phyloP scores from a whole-genome alignment of 2,888 invertebrate species.

The Rhorus exstirpatorius region DNA sequence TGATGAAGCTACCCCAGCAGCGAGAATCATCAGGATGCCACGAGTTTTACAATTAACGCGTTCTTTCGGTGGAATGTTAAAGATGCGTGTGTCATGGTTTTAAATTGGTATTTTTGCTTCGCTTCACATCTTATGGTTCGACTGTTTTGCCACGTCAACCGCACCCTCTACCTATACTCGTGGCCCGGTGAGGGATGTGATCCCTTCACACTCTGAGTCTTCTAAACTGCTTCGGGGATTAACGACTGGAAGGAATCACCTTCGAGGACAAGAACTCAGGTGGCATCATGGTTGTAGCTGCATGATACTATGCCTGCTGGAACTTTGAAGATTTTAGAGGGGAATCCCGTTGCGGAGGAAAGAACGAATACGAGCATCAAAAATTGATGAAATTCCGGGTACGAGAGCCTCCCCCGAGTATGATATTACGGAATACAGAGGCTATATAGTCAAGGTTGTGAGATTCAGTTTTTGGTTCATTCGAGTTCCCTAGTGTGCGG shows the following conservation, averaged over 20 bases:
- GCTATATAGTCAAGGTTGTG: conserved; percentile 37
- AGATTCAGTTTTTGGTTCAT: conserved; percentile 40
- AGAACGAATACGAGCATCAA: conserved; percentile 43
- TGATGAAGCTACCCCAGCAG: too few species aligned
- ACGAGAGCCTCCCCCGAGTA: conserved; percentile 38
- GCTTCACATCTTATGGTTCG: neutral
- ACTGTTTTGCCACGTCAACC: neutral
- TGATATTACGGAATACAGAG: conserved; percentile 63
- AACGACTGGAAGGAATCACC: neutral
- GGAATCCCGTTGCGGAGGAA: neutral
- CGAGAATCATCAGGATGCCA: too few species aligned
- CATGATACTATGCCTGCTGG: neutral
- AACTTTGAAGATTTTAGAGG: conserved; percentile 6
- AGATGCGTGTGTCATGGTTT: neutral
- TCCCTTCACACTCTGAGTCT: neutral
- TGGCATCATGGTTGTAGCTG: neutral
- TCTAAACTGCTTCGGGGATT: conserved; percentile 25
- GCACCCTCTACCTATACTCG: neutral
- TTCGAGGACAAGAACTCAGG: neutral
- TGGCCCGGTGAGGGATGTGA: neutral
- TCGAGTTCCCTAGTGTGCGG: conserved; percentile 8
- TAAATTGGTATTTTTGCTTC: conserved; percentile 1
- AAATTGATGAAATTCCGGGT: conserved; percentile 60
- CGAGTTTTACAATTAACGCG: conserved; percentile 48
- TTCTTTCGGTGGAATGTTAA: conserved; percentile 15